Conservation (phyloP, 2,888 invertebrate genomes). For the Agelastica alni region DNA sequence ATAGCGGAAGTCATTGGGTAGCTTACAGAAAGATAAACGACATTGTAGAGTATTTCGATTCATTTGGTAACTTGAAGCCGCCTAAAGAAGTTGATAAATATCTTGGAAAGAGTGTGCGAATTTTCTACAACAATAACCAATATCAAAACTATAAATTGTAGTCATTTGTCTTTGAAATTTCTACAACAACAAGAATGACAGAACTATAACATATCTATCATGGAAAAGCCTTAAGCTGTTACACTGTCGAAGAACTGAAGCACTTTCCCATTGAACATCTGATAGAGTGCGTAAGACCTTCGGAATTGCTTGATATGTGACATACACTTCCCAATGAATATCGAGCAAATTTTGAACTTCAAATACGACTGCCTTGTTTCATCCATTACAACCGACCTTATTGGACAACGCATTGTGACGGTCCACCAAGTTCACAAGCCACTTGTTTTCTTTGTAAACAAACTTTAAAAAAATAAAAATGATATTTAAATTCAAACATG, state of each 20-base stretch:
- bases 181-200: neutral
- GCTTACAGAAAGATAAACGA: slow-evolving; percentile 19
- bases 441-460: neutral
- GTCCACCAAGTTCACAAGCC: neutral
- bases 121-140: slow-evolving; percentile 18
- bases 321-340: neutral
- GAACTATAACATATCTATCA: neutral
- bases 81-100: slow-evolving; percentile 18
- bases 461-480: neutral
- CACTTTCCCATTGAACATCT: slow-evolving; percentile 1
- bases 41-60: slow-evolving; percentile 22
- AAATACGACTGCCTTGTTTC: neutral
- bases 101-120: slow-evolving; percentile 4
- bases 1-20: slow-evolving; percentile 22
- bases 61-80: slow-evolving; percentile 20
- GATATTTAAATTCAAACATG: neutral
- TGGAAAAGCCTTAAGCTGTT: neutral
- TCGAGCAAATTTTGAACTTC: neutral
- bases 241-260: neutral
- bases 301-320: neutral
- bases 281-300: neutral
- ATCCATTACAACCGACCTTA: neutral
- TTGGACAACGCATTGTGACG: neutral
- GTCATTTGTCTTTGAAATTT: slow-evolving; percentile 36
- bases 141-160: slow-evolving; percentile 27